phyloP scores from a whole-genome alignment of 1,140 invertebrate species.

The Lordiphosa mommai region DNA sequence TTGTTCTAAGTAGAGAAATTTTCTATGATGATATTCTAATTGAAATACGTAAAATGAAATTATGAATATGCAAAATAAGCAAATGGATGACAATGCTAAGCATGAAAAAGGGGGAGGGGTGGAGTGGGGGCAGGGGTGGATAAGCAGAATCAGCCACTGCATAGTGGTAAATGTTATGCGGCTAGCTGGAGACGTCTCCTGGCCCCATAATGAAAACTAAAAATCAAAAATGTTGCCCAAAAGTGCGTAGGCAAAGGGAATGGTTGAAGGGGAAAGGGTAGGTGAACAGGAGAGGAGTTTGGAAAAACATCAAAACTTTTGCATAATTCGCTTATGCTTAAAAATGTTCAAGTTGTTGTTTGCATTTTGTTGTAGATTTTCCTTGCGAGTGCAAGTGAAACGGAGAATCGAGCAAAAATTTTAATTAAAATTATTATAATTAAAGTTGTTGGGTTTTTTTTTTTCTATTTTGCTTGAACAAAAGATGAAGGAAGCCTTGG shows the following conservation, averaged over 20 bases:
- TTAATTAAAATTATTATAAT: conserved; percentile 77
- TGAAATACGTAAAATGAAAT: conserved; percentile 78
- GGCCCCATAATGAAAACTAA: conserved; percentile 65
- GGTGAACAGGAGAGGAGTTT: background rate
- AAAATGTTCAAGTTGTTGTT: conserved; percentile 66
- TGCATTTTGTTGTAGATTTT: conserved; percentile 33
- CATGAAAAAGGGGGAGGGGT: conserved; percentile 5
- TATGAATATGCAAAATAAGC: conserved; percentile 78
- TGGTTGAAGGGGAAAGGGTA: background rate
- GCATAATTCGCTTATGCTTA: conserved; percentile 76
- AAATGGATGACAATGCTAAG: conserved; percentile 77
- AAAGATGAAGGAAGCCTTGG: background rate
- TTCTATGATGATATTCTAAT: conserved; percentile 73
- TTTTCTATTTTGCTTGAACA: conserved; percentile 11
- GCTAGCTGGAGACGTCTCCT: conserved; percentile 17
- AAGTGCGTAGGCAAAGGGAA: conserved; percentile 31
- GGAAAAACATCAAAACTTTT: conserved; percentile 70
- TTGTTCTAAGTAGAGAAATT: conserved; percentile 55
- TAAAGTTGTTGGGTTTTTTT: conserved; percentile 42
- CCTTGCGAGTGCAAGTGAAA: background rate
- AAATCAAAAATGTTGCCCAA: conserved; percentile 55
- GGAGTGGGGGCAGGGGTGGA: background rate
- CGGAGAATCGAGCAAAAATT: conserved; percentile 33
- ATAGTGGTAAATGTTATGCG: conserved; percentile 62
- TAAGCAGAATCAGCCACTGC: conserved; percentile 35